Base-by-base conservation (phyloP, 1,140 invertebrate genomes). In the Drosophila neocordata region DNA sequence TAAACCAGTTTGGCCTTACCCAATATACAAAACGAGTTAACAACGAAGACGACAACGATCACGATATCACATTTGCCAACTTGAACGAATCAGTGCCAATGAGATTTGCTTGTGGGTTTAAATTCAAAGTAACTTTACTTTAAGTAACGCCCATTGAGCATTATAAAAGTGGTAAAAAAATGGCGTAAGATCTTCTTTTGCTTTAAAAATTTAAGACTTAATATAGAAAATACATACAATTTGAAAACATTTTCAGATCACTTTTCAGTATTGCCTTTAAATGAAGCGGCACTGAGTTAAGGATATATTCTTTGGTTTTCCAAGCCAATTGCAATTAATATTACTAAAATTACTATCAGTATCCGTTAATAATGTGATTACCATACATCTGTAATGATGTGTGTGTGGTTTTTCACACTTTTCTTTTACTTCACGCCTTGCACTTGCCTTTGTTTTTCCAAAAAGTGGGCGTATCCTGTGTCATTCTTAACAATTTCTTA, bases 381-480 rank as follows among this genome's bases (percentile, higher is more conserved):
- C 31, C 55, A 66, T 13, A 34, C 18, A 44, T 13, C 13, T 20
- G 48, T n/a, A 55, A 24, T 41, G 34, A 58, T 11, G 53, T 65
- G 75, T 62, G 83, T 88, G 83, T 83, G 83, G 79, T 83, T 88
- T 88, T 88, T 88, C 83, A 88, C 83, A 88, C 83, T 71, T 88
- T 48, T 48, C 9, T 20, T 65, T 67, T 61, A 64, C 80, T 84
- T 81, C 82, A 87, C 82, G 81, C 77, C 81, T 65, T 70, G 69
- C 81, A 74, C 81, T 83, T 88, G 71, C 79, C 37, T 15, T 55
- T 41, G 13, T 18, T 15, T 27, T 27, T 27, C 31, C 8, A 7
- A 9, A 18, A 3, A n/a, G 59, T 48, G 74, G 84, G 84, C 74
- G 85, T 71, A 62, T 61, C 51, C 37, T 59, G 66, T 80, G 84